phyloP scores from a whole-genome alignment of 2,888 invertebrate genomes.

The Cephalotes varians region DNA sequence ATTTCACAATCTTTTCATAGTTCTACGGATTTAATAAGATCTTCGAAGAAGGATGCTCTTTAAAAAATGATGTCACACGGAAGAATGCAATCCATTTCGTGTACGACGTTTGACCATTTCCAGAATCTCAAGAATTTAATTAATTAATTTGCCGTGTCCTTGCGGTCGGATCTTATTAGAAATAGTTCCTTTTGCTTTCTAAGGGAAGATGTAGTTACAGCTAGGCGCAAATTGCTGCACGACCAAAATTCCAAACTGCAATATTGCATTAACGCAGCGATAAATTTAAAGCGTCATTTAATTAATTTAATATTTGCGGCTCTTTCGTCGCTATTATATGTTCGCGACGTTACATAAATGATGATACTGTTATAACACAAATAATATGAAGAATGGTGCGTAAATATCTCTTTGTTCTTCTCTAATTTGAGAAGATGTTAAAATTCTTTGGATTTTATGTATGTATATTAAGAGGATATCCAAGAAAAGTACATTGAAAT shows the following conservation, averaged over 20 bases:
- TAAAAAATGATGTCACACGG: constrained; percentile 18
- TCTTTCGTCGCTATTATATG: background rate
- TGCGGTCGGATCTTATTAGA: constrained; percentile 46
- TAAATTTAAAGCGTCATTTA: constrained; percentile 29
- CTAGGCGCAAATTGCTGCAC: constrained; percentile 22
- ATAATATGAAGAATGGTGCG: constrained; percentile 22
- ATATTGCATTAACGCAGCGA: constrained; percentile 26
- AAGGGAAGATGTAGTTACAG: constrained; percentile 31
- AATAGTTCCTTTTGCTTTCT: constrained; percentile 46
- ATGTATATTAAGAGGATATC: background rate
- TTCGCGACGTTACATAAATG: background rate
- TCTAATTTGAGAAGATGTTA: constrained; percentile 9
- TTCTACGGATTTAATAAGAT: constrained; percentile 8
- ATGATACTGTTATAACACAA: background rate
- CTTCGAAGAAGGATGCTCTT: background rate
- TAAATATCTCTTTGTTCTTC: background rate
- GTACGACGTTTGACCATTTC: constrained; percentile 45
- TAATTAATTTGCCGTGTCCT: constrained; percentile 39
- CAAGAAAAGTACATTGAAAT: constrained; percentile 13
- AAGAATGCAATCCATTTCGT: constrained; percentile 41
- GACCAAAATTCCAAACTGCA: constrained; percentile 40
- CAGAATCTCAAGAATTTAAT: constrained; percentile 50
- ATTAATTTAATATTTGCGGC: constrained; percentile 15
- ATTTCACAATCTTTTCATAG: background rate
- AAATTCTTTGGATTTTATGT: background rate